Conservation (phyloP, 1,140 invertebrate species). For the Drosophila nannoptera region DNA sequence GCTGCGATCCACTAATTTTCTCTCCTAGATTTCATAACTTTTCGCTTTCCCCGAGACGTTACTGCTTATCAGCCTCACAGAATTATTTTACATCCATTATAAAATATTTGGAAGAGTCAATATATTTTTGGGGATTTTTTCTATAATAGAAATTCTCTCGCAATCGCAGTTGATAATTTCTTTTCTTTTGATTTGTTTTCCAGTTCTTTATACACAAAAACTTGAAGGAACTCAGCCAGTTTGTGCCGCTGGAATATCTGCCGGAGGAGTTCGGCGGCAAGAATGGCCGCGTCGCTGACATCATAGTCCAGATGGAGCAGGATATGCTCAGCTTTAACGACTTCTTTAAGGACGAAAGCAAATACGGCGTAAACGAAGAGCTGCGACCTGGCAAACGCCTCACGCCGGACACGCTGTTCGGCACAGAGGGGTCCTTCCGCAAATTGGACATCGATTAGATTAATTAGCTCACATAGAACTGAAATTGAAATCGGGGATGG, state of each 20-base stretch:
- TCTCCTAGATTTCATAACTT: neutral
- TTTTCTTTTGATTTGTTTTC: neutral
- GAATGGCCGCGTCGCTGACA: slow-evolving; percentile 79
- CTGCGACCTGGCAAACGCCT: slow-evolving; percentile 80
- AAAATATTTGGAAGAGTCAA: neutral
- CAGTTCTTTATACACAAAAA: slow-evolving; percentile 80
- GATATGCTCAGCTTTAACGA: slow-evolving; percentile 79
- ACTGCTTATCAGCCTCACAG: neutral
- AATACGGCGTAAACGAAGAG: slow-evolving; percentile 81
- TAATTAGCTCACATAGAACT: slow-evolving; percentile 19
- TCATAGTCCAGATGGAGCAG: slow-evolving; percentile 80
- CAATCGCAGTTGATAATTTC: neutral
- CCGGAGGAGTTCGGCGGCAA: slow-evolving; percentile 82
- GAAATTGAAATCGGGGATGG: slow-evolving; percentile 10
- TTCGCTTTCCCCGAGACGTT: neutral
- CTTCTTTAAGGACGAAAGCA: slow-evolving; percentile 80
- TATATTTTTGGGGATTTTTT: neutral
- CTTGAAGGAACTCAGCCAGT: slow-evolving; percentile 75
- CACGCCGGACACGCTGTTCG: slow-evolving; percentile 80
- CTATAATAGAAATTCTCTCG: neutral
- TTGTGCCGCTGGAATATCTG: slow-evolving; percentile 79
- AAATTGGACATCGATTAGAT: slow-evolving; percentile 70
- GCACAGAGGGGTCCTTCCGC: slow-evolving; percentile 82
- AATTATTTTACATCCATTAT: neutral
- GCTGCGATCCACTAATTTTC: neutral